Base-by-base conservation (phyloP, 2,797 vertebrate species). In the Poeciliopsis turneri region DNA sequence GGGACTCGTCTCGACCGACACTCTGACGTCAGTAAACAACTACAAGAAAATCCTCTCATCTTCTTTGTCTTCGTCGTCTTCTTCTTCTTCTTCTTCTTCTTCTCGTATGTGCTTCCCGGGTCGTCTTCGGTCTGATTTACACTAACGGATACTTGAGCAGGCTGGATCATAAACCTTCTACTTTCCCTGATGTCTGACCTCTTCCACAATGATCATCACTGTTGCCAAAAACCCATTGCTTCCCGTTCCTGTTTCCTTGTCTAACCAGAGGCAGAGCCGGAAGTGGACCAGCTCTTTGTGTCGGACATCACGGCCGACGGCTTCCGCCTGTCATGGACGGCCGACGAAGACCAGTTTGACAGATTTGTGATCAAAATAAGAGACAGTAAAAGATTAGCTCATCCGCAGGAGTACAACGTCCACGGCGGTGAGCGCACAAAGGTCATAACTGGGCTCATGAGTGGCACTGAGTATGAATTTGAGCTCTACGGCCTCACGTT, bases 241-340 rank as follows among this genome's bases (percentile, higher is more conserved):
- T 23, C 49, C 78, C 57, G 12, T 77, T 88, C 0, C 1, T 94
- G 87, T 94, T 84, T 91, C 82, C 87, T 87, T 89, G 82, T 93
- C 87, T 80, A 90, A 96, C 87, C 96, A 99, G 98, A 98, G 96
- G 97, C 97, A 4, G 97, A 98, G 90, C 96, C 97, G 0, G 98
- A 99, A 95, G 97, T 99, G 84, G 98, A 98, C 93, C 97, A 99
- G 92, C 97, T 99, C 71, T 95, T 97, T 90, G 95, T 99, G 89
- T 98, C 97, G 41, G 97, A 98, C 78, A 89, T 96, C 78, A 97
- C 96, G 1, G 93, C 96, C 0, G 95, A 97, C 1, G 87, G 97
- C 85, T 98, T 99, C 94, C 97, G 96, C 77, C 94, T 99, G 82
- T 97, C 97, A 25, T 99, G 98, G 98, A 96, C 97, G 5, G 95